Base-by-base conservation (phyloP, 2,113 vertebrate genomes). In the Corythaeola cristata region DNA sequence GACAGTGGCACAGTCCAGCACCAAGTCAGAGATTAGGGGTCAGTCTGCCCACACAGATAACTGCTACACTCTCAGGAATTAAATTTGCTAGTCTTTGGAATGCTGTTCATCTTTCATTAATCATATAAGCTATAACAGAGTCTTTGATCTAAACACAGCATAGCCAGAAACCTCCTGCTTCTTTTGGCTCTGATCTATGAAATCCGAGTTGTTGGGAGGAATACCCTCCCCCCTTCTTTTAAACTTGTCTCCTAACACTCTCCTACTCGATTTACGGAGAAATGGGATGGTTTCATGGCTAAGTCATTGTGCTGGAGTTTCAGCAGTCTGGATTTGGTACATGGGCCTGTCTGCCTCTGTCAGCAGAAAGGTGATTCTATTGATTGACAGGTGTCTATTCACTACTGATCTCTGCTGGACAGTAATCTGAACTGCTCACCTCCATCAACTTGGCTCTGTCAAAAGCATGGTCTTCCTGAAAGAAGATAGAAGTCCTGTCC, bases 1-100 rank as follows among this genome's bases (percentile, higher is more conserved):
- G 56, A 97, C 63, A 80, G 32, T 45, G 62, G 63, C 79, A 93
- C 39, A 6, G 62, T 82, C 95, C 84, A 88, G 41, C 68, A 82
- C 59, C 37, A 44, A 89, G 53, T 53, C 18, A 62, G 89, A 89
- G 91, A 88, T 95, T 90, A 92, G 58, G 90, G 97, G 93, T 95
- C 94, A 97, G 73, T 12, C 68, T 77, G 82, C 95, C 89, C 74
- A 84, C 53, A 85, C 39, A 97, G 89, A 94, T 86, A 63, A 80
- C 77, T 77, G 52, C 39, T 91, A 69, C 60, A 41, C 68, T 90
- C 26, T 35, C 15, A 49, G 90, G 96, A 95, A 97, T 97, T 91
- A 96, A 94, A 97, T 75, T 74, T 80, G 56, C 85, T 97, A 96
- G 97, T 97, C 96, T 97, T 73, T 88, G 90, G 88, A 91, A 94